These are phyloP conservation scores for Hippocampus comes DNA, from an alignment of 2,113 vertebrate genomes.

Conservation along the genomic window DNA sequence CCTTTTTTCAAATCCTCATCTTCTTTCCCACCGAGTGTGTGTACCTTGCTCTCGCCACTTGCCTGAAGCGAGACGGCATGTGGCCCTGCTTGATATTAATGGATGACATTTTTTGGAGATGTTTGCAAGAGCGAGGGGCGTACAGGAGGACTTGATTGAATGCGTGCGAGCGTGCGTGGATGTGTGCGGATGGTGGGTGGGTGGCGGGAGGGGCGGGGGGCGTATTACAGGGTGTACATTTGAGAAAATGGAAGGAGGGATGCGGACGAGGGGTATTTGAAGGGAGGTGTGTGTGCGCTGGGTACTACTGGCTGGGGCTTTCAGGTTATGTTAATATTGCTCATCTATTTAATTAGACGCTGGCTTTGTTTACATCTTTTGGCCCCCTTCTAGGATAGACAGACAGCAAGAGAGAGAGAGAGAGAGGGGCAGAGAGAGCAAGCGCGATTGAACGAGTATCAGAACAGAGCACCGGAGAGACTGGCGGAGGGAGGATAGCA, in stretches of 20 bases:
- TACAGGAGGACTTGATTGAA: slow-evolving; percentile 37
- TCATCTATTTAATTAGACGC: slow-evolving; percentile 82
- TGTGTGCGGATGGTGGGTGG: slow-evolving; percentile 62
- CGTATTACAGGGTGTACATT: slow-evolving; percentile 69
- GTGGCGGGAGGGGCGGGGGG: slow-evolving; percentile 20
- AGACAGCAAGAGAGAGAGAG: slow-evolving; percentile 20
- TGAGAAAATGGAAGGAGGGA: slow-evolving; percentile 68
- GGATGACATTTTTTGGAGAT: slow-evolving; percentile 72
- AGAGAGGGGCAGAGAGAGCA: neutral
- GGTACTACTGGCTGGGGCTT: slow-evolving; percentile 80
- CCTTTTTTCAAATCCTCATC: neutral
- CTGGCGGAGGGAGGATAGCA: slow-evolving; percentile 6
- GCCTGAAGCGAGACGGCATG: slow-evolving; percentile 49
- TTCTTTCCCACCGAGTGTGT: slow-evolving; percentile 21
- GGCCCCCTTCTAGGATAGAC: slow-evolving; percentile 56
- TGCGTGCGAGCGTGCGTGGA: slow-evolving; percentile 27
- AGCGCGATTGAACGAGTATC: slow-evolving; percentile 20
- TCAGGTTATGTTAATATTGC: slow-evolving; percentile 82
- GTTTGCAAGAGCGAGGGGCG: slow-evolving; percentile 22
- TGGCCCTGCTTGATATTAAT: slow-evolving; percentile 86
- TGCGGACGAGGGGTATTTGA: slow-evolving; percentile 58
- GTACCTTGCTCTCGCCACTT: neutral
- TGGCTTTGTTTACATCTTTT: slow-evolving; percentile 79
- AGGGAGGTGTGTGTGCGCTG: slow-evolving; percentile 45
- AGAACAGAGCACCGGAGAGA: slow-evolving; percentile 25